phyloP scores from a whole-genome alignment of 2,797 vertebrate species.

The Ctenosaura bakeri region DNA sequence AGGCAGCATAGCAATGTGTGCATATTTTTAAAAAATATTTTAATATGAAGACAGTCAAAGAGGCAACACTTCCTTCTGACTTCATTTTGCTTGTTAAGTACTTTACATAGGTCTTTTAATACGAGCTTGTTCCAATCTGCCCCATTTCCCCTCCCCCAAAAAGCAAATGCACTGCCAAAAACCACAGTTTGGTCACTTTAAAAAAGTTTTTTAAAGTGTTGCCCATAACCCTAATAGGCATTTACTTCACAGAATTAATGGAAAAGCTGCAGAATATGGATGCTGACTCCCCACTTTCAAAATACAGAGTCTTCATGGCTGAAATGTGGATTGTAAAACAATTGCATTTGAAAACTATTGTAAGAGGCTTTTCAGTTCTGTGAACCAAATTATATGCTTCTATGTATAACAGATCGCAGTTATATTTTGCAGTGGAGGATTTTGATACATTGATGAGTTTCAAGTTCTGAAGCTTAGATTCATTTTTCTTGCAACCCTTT shows the following conservation, averaged over 20 bases:
- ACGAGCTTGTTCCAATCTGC: background rate
- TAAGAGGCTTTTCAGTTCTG: slow-evolving; percentile 8
- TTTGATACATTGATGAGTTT: slow-evolving; percentile 26
- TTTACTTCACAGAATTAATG: background rate
- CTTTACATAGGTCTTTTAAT: slow-evolving; percentile 4
- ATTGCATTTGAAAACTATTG: background rate
- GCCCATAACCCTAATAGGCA: slow-evolving; percentile 1
- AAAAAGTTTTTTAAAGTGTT: background rate
- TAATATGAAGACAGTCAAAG: background rate
- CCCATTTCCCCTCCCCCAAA: background rate
- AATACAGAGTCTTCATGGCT: background rate
- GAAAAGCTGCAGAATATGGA: background rate
- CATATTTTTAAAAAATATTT: background rate
- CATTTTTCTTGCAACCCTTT: background rate
- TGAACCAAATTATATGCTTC: slow-evolving; percentile 9
- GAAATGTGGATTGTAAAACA: background rate
- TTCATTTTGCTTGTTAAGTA: background rate
- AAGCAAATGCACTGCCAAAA: background rate
- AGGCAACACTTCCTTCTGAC: background rate
- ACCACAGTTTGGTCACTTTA: background rate
- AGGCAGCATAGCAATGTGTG: background rate
- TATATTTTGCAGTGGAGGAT: slow-evolving; percentile 33
- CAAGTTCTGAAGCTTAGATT: background rate
- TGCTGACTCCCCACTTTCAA: slow-evolving; percentile 6
- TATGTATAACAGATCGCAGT: slow-evolving; percentile 14